Conservation (phyloP, 2,888 invertebrate species). For the Byasa hedistus region DNA sequence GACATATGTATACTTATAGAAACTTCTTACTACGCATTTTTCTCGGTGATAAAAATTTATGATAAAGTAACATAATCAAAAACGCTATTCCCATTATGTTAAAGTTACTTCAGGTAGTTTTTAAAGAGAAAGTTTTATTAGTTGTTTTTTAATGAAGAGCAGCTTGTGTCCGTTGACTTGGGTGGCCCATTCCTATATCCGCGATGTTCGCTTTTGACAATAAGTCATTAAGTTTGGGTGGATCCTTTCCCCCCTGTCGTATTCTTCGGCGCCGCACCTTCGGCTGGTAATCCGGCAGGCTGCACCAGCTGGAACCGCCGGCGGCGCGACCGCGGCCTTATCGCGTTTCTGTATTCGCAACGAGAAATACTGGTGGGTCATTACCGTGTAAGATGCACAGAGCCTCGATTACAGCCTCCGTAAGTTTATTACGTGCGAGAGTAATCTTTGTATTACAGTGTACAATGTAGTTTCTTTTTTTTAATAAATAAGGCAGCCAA, state of each 20-base stretch:
- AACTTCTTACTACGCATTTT: no score
- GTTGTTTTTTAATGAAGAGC: not conserved
- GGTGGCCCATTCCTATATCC: conserved; percentile 29
- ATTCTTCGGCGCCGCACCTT: conserved; percentile 21
- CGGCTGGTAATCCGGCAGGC: conserved; percentile 44
- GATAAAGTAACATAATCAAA: no score
- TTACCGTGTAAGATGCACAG: conserved; percentile 39
- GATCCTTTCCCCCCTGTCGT: conserved; percentile 11
- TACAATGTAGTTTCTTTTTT: not conserved
- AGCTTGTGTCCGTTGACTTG: conserved; percentile 3
- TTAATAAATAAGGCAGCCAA: no score
- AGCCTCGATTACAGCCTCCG: conserved; percentile 26
- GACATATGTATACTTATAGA: no score
- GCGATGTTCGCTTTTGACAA: conserved; percentile 24
- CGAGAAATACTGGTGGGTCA: conserved; percentile 47
- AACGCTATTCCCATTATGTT: no score
- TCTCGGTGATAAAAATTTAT: no score
- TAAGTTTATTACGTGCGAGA: not conserved
- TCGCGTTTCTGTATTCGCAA: conserved; percentile 53
- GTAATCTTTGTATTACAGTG: not conserved
- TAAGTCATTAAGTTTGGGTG: conserved; percentile 17
- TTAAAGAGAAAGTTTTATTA: not conserved
- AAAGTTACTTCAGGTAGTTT: no score
- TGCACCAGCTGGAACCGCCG: conserved; percentile 63
- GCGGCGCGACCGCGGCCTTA: no score